Evolutionary conservation across 2,888 invertebrate species (phyloP).

Genomic region (Cybosia mesomella): DNA sequence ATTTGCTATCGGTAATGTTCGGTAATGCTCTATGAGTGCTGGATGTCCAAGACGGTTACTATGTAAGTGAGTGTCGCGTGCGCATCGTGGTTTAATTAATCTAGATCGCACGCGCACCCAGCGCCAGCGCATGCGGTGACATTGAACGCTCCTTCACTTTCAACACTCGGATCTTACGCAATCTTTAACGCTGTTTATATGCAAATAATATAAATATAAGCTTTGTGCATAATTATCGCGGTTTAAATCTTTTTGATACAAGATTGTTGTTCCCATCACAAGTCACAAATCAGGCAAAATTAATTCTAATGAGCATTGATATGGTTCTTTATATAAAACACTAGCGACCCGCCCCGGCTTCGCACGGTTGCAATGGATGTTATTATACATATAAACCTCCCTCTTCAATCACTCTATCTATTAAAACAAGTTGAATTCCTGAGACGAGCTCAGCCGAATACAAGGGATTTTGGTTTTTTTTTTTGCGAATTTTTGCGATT

Average conservation of each 20-base stretch:
- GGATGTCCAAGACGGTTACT: too few species aligned
- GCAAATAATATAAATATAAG: background rate
- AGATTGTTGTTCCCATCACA: too few species aligned
- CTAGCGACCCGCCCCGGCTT: too few species aligned
- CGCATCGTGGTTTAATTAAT: background rate
- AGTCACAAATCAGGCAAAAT: background rate
- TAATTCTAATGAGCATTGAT: background rate
- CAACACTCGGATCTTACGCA: background rate
- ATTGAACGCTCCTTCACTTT: slow-evolving; percentile 13
- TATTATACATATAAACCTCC: too few species aligned
- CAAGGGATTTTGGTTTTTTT: too few species aligned
- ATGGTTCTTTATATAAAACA: background rate
- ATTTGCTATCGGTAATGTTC: too few species aligned
- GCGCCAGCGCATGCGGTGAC: background rate
- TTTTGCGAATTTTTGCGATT: too few species aligned
- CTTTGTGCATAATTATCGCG: background rate
- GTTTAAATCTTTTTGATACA: background rate
- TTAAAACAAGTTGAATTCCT: too few species aligned
- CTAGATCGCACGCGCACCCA: background rate
- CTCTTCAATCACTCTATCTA: too few species aligned
- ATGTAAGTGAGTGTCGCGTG: background rate
- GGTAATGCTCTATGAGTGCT: too few species aligned
- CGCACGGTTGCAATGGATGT: too few species aligned
- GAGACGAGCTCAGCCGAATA: too few species aligned
- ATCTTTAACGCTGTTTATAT: background rate